Percentiles rank a stretch among this genome's conserved stretches.
These are phyloP conservation scores for Metalampra italica DNA, from an alignment of 2,888 invertebrate species.

Conservation along the genomic window DNA sequence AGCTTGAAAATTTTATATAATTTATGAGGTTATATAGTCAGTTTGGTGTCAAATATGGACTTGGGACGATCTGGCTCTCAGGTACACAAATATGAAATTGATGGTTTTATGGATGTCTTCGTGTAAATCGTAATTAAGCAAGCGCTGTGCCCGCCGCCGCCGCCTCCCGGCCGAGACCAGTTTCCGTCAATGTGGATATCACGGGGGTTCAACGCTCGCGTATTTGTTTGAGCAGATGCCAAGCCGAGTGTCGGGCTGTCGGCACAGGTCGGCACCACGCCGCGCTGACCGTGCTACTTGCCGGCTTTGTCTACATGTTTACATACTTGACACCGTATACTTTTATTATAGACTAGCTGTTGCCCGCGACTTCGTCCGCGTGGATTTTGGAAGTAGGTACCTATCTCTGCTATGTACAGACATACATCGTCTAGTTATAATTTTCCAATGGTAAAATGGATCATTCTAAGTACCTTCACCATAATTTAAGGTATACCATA, in stretches of 20 bases:
- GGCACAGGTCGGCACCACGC: constrained; percentile 14
- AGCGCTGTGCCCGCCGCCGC: constrained; percentile 17
- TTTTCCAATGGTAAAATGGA: too few relatives aligned
- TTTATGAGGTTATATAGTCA: too few relatives aligned
- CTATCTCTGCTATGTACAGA: too few relatives aligned
- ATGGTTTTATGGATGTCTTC: neutral
- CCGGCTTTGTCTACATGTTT: constrained; percentile 7
- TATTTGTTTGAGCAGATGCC: constrained; percentile 57
- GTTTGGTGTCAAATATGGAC: too few relatives aligned
- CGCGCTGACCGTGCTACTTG: constrained; percentile 30
- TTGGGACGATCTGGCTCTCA: too few relatives aligned
- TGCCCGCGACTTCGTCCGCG: too few relatives aligned
- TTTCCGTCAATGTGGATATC: constrained; percentile 52
- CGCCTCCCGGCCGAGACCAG: constrained; percentile 29
- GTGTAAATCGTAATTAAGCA: constrained; percentile 31
- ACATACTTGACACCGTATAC: neutral
- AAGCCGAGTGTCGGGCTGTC: constrained; percentile 18
- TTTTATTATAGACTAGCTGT: too few relatives aligned
- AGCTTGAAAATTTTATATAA: too few relatives aligned
- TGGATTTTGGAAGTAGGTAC: too few relatives aligned
- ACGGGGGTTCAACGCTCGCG: constrained; percentile 59
- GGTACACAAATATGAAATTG: neutral
- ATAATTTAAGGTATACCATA: too few relatives aligned
- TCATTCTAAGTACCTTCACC: too few relatives aligned
- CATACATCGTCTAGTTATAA: too few relatives aligned